These are phyloP conservation scores for Conomelus anceps DNA, from an alignment of 2,888 invertebrate species.

Conservation along the genomic window DNA sequence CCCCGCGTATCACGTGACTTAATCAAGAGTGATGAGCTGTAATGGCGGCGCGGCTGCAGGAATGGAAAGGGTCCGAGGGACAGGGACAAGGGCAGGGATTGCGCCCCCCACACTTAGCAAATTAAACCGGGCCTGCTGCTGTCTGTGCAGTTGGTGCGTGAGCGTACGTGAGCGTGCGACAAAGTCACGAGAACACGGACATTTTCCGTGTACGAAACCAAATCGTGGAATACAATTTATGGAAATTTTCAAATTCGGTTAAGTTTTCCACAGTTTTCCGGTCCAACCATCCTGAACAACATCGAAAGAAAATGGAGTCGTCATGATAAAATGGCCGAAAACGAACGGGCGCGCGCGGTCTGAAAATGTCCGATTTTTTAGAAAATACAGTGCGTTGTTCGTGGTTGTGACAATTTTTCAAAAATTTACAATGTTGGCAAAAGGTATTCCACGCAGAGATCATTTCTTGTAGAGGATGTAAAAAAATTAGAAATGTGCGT, in stretches of 20 bases:
- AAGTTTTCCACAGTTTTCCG: background rate
- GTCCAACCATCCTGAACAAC: too few relatives aligned
- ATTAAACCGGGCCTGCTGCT: slow-evolving; percentile 17
- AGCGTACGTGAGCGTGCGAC: background rate
- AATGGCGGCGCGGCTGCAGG: slow-evolving; percentile 12
- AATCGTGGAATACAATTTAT: background rate
- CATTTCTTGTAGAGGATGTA: too few relatives aligned
- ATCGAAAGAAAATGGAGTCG: background rate
- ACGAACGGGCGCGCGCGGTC: background rate
- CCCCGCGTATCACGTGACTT: slow-evolving; percentile 20
- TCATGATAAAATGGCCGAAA: background rate
- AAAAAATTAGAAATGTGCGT: too few relatives aligned
- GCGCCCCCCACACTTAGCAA: slow-evolving; percentile 23
- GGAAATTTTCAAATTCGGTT: background rate
- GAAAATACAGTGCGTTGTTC: background rate
- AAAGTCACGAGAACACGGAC: background rate
- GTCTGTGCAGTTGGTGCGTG: background rate
- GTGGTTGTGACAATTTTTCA: background rate
- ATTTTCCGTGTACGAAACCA: background rate
- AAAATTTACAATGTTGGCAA: background rate
- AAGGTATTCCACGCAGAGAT: background rate
- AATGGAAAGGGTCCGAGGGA: too few relatives aligned
- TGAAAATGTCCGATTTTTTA: background rate
- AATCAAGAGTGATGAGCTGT: slow-evolving; percentile 17
- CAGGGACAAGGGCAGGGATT: background rate